A percentile compares a stretch with the other conserved stretches of the same genome.
These are phyloP conservation scores for Acanthochromis polyacanthus DNA, from an alignment of 2,113 vertebrate genomes.

Conservation along the genomic window DNA sequence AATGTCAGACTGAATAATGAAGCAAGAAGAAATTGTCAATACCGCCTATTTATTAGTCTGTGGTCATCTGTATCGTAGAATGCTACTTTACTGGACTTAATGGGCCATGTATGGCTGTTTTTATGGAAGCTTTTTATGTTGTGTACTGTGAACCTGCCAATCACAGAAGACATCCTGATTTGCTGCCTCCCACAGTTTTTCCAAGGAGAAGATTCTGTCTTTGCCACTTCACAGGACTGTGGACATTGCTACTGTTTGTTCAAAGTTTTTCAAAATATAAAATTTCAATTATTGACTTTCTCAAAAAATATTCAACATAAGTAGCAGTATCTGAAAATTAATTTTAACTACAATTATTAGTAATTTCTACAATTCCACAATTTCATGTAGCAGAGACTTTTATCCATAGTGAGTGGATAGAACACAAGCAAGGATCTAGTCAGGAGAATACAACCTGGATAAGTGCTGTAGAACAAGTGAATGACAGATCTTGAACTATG, in stretches of 20 bases:
- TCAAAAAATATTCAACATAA: too few species aligned
- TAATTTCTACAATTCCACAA: too few species aligned
- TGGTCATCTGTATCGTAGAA: neutral
- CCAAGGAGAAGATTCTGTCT: neutral
- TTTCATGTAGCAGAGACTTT: too few species aligned
- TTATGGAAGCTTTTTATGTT: neutral
- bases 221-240: neutral
- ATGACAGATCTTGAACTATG: too few species aligned
- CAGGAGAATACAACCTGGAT: too few species aligned
- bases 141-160: neutral
- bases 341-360: too few species aligned
- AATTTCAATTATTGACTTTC: too few species aligned
- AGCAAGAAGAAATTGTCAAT: neutral
- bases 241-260: neutral
- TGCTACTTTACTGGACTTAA: neutral
- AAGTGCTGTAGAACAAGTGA: too few species aligned
- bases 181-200: neutral
- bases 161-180: neutral
- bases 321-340: too few species aligned
- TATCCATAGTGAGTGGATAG: too few species aligned
- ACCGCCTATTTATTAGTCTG: neutral
- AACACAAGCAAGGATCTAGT: too few species aligned
- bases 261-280: neutral
- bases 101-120: neutral
- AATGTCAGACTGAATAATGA: neutral